Conservation (phyloP, 2,888 invertebrate genomes). For the Cerastoderma edule region DNA sequence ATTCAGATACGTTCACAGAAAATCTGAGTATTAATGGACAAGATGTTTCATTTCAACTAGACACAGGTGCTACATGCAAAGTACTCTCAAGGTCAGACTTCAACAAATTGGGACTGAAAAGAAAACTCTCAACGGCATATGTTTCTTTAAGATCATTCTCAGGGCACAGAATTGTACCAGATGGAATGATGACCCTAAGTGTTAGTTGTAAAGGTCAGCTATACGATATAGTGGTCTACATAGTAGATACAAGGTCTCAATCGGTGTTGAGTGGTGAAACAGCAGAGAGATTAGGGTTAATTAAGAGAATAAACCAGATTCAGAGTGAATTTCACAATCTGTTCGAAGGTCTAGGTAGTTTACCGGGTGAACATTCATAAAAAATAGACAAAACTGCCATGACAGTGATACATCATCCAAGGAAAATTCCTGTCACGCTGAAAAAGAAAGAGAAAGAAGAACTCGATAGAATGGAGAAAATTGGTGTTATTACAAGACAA, state of each 20-base stretch:
- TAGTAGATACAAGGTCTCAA: conserved; percentile 31
- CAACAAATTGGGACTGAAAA: conserved; percentile 29
- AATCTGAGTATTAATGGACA: conserved; percentile 23
- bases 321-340: conserved; percentile 25
- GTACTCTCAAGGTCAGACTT: too few species aligned
- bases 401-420: conserved; percentile 51
- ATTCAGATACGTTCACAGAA: conserved; percentile 44
- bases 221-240: conserved; percentile 43
- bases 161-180: conserved; percentile 34
- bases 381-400: conserved; percentile 33
- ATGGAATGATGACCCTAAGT: too few species aligned
- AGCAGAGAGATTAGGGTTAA: conserved; percentile 29
- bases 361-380: conserved; percentile 35
- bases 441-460: conserved; percentile 46
- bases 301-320: conserved; percentile 29
- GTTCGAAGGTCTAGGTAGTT: conserved; percentile 45
- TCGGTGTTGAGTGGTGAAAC: conserved; percentile 43
- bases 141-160: conserved; percentile 35
- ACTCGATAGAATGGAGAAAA: conserved; percentile 46
- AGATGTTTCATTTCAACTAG: too few species aligned
- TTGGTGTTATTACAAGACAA: conserved; percentile 45
- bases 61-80: too few species aligned
- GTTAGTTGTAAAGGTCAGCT: too few species aligned
- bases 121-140: conserved; percentile 19
- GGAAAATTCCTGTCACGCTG: conserved; percentile 53